Conservation (phyloP, 2,113 vertebrate genomes). For the Podarcis cretensis region DNA sequence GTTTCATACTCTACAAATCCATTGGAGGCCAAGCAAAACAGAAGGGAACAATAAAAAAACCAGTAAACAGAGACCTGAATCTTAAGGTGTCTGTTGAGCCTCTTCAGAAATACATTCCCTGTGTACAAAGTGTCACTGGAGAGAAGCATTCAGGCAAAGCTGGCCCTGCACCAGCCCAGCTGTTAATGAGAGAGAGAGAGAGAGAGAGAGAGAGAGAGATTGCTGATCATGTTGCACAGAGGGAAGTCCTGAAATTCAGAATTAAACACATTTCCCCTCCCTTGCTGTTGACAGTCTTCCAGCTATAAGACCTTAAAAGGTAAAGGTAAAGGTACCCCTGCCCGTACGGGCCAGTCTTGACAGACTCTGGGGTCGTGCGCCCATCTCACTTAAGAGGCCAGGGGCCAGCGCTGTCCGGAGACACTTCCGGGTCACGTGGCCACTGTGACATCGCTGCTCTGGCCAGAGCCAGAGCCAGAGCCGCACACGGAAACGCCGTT, state of each 20-base stretch:
- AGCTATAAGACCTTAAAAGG: slow-evolving; percentile 65
- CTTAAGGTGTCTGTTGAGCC: slow-evolving; percentile 41
- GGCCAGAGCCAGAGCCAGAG: no score
- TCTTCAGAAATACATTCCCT: slow-evolving; percentile 30
- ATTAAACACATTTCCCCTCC: slow-evolving; percentile 48
- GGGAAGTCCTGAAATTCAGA: slow-evolving; percentile 47
- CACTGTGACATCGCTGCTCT: no score
- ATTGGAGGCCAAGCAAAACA: slow-evolving; percentile 12
- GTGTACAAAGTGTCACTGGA: slow-evolving; percentile 53
- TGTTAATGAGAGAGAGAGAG: slow-evolving; percentile 35
- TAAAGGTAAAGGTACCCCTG: no score
- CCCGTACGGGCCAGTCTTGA: no score
- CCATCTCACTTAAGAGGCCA: no score
- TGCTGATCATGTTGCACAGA: slow-evolving; percentile 22
- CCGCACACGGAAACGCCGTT: no score
- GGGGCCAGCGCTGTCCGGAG: no score
- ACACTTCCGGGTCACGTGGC: no score
- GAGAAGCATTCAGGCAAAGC: slow-evolving; percentile 47
- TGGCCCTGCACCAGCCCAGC: slow-evolving; percentile 22
- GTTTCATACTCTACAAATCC: neutral
- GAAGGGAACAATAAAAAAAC: slow-evolving; percentile 36
- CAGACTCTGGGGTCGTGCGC: no score
- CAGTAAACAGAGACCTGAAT: slow-evolving; percentile 35
- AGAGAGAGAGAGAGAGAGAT: slow-evolving; percentile 8
- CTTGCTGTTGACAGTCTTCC: slow-evolving; percentile 66